Evolutionary conservation across 2,888 invertebrate genomes (phyloP).

Genomic region (Acanthosepion pharaonis): DNA sequence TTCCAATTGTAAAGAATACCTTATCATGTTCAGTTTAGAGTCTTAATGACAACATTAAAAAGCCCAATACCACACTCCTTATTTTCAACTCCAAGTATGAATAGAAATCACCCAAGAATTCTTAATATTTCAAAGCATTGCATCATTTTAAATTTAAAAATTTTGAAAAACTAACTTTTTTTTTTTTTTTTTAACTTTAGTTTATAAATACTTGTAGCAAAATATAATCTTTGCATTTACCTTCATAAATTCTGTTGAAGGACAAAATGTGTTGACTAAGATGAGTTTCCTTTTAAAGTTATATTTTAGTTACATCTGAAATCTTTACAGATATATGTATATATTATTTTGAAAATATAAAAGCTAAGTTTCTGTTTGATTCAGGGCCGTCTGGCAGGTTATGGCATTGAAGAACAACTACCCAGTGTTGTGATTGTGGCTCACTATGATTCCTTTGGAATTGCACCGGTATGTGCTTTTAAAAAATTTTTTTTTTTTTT

Average conservation of each 20-base stretch:
- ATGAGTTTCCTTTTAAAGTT: no score
- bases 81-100: not conserved
- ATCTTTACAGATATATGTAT: no score
- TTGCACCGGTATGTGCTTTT: constrained; percentile 85
- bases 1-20: not conserved
- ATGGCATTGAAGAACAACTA: constrained; percentile 82
- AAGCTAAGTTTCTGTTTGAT: constrained; percentile 48
- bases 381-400: constrained; percentile 78
- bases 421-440: constrained; percentile 93
- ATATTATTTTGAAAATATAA: not conserved
- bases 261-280: no score
- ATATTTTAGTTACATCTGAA: no score
- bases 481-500: not conserved
- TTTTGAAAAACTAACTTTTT: no score
- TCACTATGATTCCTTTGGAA: constrained; percentile 92
- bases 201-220: no score
- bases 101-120: no score
- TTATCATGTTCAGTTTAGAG: not conserved
- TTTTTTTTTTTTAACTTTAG: no score
- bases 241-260: no score
- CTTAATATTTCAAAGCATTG: no score
- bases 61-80: not conserved
- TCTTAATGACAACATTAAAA: not conserved
- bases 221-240: no score
- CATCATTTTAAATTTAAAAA: no score